Percentiles rank a stretch among this genome's conserved stretches.
These are phyloP conservation scores for Laticauda laticaudata DNA, from an alignment of 2,113 vertebrate species.

Conservation along the genomic window DNA sequence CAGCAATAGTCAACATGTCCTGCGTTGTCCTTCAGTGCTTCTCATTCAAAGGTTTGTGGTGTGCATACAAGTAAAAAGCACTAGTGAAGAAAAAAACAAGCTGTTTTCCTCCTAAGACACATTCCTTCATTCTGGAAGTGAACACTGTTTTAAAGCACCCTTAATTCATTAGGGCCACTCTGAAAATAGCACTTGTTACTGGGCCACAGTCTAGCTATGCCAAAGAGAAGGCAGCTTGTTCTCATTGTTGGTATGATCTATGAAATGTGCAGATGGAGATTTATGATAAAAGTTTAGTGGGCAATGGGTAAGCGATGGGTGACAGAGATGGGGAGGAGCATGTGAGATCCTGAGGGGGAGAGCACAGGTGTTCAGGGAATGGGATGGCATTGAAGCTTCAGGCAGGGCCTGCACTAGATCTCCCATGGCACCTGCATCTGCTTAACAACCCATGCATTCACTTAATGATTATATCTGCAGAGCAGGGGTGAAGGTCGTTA, in stretches of 20 bases:
- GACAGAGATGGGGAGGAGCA: background rate
- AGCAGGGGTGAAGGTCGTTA: background rate
- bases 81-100: background rate
- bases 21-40: background rate
- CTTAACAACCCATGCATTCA: background rate
- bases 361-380: background rate
- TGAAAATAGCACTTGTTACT: background rate
- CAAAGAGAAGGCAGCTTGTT: background rate
- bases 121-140: background rate
- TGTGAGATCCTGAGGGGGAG: background rate
- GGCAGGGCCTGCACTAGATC: background rate
- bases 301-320: background rate
- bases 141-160: background rate
- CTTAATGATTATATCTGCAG: background rate
- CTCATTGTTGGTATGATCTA: background rate
- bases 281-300: background rate
- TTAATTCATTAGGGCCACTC: background rate
- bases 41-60: background rate
- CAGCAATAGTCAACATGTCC: background rate
- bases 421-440: background rate
- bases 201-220: background rate
- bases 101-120: background rate
- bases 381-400: background rate
- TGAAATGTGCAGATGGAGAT: background rate
- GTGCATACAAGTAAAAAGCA: background rate